Percentiles rank a stretch among this genome's conserved stretches.
Conservation (phyloP, 2,888 invertebrate species). For the Netelia melanura region DNA sequence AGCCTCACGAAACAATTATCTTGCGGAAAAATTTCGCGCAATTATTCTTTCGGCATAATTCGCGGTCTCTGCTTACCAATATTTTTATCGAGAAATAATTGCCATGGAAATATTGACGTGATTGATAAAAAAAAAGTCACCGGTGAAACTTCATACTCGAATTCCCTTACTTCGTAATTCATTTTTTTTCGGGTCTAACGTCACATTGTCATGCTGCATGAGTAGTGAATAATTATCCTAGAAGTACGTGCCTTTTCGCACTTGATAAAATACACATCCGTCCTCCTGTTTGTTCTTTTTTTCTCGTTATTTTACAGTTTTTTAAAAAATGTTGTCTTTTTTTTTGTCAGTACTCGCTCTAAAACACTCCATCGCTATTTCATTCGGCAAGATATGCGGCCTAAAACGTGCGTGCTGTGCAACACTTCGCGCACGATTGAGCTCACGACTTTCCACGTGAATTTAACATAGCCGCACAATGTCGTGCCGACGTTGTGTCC, state of each 20-base stretch:
- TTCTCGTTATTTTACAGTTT: not conserved
- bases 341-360: not conserved
- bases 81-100: no score
- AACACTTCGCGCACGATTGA: slow-evolving; percentile 66
- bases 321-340: not conserved
- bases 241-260: not conserved
- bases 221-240: slow-evolving; percentile 23
- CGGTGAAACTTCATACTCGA: not conserved
- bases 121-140: not conserved
- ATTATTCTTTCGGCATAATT: no score
- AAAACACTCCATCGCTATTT: slow-evolving; percentile 11
- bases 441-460: slow-evolving; percentile 58
- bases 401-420: slow-evolving; percentile 65
- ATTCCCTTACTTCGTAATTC: not conserved
- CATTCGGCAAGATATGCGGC: slow-evolving; percentile 10
- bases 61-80: no score
- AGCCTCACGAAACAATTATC: no score
- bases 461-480: slow-evolving; percentile 8
- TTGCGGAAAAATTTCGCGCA: no score
- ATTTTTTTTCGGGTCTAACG: slow-evolving; percentile 14
- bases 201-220: slow-evolving; percentile 20
- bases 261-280: not conserved
- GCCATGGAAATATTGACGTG: not conserved
- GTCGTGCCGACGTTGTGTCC: not conserved
- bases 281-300: not conserved